Conservation (phyloP, 2,888 invertebrate genomes). For the Chrysolina americana region DNA sequence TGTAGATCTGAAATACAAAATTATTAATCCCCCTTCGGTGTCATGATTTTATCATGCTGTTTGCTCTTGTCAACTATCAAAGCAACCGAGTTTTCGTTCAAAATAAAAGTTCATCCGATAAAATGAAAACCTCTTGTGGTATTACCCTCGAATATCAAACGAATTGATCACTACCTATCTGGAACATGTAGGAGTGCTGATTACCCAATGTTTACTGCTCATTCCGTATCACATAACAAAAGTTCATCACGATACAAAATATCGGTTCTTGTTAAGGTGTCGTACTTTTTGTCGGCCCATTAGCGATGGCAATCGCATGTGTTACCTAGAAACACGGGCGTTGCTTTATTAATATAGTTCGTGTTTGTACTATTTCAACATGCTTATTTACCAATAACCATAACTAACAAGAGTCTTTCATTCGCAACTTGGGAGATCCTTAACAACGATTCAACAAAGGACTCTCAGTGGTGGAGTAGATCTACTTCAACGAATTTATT, state of each 20-base stretch:
- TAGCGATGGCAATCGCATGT: slow-evolving; percentile 29
- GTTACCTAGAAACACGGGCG: slow-evolving; percentile 44
- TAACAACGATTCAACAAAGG: slow-evolving; percentile 29
- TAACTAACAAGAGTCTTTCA: slow-evolving; percentile 47
- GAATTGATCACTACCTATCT: too few species aligned
- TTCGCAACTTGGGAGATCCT: slow-evolving; percentile 43
- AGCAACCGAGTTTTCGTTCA: too few species aligned
- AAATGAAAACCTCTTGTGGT: too few species aligned
- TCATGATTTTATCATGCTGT: too few species aligned
- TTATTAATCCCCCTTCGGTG: too few species aligned
- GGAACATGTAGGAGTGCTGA: too few species aligned
- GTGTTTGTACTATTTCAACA: slow-evolving; percentile 52
- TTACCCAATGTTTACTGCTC: not conserved
- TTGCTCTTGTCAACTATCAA: too few species aligned
- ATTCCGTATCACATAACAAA: not conserved
- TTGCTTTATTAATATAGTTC: slow-evolving; percentile 52
- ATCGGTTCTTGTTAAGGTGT: not conserved
- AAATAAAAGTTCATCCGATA: too few species aligned
- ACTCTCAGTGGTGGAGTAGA: slow-evolving; percentile 30
- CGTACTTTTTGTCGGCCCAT: slow-evolving; percentile 23
- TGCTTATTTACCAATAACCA: slow-evolving; percentile 53
- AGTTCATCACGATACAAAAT: not conserved
- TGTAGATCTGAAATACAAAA: too few species aligned
- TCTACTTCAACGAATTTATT: slow-evolving; percentile 13
- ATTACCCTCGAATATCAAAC: too few species aligned